These are phyloP conservation scores for Smittia aterrima DNA, from an alignment of 2,888 invertebrate species.

Conservation along the genomic window DNA sequence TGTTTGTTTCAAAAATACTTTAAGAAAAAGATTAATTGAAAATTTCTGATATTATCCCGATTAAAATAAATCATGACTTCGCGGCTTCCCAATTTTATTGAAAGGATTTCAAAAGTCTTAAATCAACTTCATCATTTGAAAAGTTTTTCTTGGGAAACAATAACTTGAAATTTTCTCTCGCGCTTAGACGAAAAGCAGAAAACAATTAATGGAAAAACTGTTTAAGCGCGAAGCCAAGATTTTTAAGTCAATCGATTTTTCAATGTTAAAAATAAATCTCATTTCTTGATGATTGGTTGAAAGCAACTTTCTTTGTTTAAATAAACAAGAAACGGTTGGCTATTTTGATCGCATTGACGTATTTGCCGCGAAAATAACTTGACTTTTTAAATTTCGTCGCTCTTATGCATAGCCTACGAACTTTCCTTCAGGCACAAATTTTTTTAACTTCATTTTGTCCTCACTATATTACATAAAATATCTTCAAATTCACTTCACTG, in stretches of 20 bases:
- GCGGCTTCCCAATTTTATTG: too few species aligned
- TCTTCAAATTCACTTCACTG: not conserved
- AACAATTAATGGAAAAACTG: not conserved
- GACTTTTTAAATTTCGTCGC: not conserved
- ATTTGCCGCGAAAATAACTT: not conserved
- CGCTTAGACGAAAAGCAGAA: not conserved
- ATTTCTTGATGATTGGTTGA: not conserved
- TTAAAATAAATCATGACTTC: too few species aligned
- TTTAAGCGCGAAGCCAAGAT: too few species aligned
- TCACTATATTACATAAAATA: not conserved
- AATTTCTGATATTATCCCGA: too few species aligned
- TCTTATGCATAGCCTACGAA: too few species aligned
- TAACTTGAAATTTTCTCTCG: too few species aligned
- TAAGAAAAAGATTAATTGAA: too few species aligned
- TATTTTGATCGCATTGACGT: slow-evolving; percentile 36
- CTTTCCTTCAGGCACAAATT: not conserved
- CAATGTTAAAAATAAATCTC: not conserved
- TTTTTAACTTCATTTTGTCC: not conserved
- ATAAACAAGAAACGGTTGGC: not conserved
- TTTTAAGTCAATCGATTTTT: not conserved
- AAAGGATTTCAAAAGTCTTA: too few species aligned
- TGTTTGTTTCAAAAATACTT: too few species aligned
- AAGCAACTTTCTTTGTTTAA: slow-evolving; percentile 28
- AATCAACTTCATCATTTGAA: too few species aligned
- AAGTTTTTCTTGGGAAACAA: too few species aligned